Evolutionary conservation across 2,797 vertebrate species (phyloP).

Genomic region (Myotis daubentonii): DNA sequence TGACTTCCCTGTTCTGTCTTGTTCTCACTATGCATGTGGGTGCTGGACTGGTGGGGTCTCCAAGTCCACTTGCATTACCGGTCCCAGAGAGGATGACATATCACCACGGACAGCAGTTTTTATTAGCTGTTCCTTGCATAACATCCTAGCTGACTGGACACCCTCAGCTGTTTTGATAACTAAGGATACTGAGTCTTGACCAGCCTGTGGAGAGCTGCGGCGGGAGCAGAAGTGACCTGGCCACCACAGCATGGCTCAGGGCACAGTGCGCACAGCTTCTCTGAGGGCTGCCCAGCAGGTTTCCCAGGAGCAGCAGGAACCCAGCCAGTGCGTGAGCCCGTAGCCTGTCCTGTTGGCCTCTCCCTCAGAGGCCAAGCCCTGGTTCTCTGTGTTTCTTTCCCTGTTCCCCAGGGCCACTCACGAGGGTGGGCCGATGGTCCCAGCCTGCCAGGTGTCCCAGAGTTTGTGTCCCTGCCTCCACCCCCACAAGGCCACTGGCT

Average conservation of each 20-base stretch:
- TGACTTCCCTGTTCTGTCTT: background rate
- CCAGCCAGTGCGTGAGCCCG: accelerated
- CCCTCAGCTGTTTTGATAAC: background rate
- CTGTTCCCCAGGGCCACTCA: background rate
- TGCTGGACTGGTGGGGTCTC: background rate
- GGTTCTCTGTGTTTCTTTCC: background rate
- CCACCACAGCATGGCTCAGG: background rate
- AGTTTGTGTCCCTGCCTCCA: background rate
- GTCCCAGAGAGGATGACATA: background rate
- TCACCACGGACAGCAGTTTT: background rate
- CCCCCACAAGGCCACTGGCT: background rate
- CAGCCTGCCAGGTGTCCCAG: background rate
- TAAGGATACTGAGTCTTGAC: background rate
- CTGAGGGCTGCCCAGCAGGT: too few species aligned
- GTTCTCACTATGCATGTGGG: background rate
- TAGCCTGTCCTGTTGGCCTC: accelerated
- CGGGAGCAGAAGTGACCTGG: background rate
- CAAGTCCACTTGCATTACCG: background rate
- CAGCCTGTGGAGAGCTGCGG: background rate
- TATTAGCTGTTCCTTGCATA: background rate
- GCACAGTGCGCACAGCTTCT: background rate
- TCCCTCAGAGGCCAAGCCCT: background rate
- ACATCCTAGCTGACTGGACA: background rate
- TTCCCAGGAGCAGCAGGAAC: background rate
- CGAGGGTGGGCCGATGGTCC: background rate